Conservation (phyloP, 2,113 vertebrate genomes). For the Pachyramphus minor region DNA sequence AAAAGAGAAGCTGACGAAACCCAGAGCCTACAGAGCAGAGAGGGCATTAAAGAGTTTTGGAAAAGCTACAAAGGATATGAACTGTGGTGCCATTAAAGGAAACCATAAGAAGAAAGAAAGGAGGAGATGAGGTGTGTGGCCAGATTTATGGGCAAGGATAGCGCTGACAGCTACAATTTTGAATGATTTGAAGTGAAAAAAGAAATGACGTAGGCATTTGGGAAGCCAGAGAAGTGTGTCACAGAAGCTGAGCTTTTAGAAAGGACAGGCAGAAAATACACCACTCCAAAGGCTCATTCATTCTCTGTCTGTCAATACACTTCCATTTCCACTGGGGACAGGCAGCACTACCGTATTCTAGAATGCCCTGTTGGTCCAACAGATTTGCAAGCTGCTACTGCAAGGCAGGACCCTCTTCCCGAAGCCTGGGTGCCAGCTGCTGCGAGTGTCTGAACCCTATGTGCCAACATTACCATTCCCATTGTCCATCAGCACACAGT, state of each 20-base stretch:
- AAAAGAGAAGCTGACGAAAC: neutral
- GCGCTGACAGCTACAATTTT: neutral
- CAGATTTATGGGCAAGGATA: neutral
- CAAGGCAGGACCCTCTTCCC: neutral
- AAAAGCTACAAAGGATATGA: neutral
- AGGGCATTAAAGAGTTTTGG: neutral
- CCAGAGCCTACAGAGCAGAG: neutral
- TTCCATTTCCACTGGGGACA: neutral
- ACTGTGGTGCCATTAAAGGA: neutral
- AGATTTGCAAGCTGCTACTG: neutral
- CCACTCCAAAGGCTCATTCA: neutral
- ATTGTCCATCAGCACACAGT: accelerated
- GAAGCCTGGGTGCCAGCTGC: neutral
- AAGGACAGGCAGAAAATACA: neutral
- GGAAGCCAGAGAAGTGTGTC: neutral
- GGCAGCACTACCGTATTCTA: neutral
- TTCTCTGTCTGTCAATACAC: neutral
- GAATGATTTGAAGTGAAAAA: neutral
- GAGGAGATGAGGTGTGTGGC: neutral
- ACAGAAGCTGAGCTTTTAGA: neutral
- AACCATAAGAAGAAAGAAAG: neutral
- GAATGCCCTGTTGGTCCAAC: accelerated
- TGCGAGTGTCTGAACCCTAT: accelerated
- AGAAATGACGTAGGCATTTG: neutral
- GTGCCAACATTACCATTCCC: neutral